These are phyloP conservation scores for Polydrusus cervinus DNA, from an alignment of 2,888 invertebrate species.

Conservation along the genomic window DNA sequence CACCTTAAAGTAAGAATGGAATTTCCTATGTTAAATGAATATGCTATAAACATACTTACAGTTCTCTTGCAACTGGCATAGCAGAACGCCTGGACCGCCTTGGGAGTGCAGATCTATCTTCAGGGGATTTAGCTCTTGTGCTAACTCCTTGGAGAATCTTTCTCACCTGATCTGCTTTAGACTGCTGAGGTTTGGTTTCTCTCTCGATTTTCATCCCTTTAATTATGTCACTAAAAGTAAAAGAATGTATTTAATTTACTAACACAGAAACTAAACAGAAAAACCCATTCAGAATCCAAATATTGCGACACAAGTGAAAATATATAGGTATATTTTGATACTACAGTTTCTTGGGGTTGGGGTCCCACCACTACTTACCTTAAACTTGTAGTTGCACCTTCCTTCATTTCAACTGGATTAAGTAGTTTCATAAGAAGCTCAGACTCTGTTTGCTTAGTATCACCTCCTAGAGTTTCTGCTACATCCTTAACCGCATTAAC, in stretches of 20 bases:
- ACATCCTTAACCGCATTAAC: slow-evolving; percentile 81
- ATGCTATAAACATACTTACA: slow-evolving; percentile 25
- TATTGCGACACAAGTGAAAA: too few species aligned
- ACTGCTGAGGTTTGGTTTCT: slow-evolving; percentile 68
- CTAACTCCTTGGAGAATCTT: slow-evolving; percentile 57
- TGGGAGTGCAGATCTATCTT: not conserved
- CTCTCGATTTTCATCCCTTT: slow-evolving; percentile 87
- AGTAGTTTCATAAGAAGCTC: slow-evolving; percentile 82
- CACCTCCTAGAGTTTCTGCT: slow-evolving; percentile 80
- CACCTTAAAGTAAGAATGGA: too few species aligned
- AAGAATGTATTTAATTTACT: too few species aligned
- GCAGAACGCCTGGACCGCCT: not conserved
- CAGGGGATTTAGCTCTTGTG: not conserved
- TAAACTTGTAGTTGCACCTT: slow-evolving; percentile 25
- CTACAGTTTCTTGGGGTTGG: too few species aligned
- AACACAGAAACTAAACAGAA: too few species aligned
- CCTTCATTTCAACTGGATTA: slow-evolving; percentile 65
- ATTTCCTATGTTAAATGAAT: too few species aligned
- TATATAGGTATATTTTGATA: too few species aligned
- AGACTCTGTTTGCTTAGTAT: slow-evolving; percentile 80
- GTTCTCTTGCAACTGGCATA: not conserved
- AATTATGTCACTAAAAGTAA: slow-evolving; percentile 77
- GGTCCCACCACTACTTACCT: slow-evolving; percentile 13
- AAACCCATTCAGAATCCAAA: too few species aligned
- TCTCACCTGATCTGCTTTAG: slow-evolving; percentile 75